These are phyloP conservation scores for Cryptoprocta ferox DNA, from an alignment of 2,797 vertebrate genomes.

Conservation along the genomic window DNA sequence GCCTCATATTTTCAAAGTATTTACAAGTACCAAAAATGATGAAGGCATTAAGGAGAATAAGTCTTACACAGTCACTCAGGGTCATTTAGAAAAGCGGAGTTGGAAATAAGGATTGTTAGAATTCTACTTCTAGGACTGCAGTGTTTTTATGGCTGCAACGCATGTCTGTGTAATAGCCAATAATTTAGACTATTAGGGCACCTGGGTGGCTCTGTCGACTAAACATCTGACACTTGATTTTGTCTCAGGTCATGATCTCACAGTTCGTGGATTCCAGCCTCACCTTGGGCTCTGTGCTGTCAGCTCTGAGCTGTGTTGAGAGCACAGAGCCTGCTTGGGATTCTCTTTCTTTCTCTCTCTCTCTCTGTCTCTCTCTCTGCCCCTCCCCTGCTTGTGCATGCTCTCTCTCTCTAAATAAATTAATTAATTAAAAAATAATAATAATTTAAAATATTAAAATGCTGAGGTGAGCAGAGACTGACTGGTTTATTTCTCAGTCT, in stretches of 20 bases:
- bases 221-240: no score
- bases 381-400: no score
- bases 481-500: neutral
- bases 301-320: no score
- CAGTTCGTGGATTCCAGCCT: no score
- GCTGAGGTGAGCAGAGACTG: neutral
- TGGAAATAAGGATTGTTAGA: conserved; percentile 7
- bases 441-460: neutral
- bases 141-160: neutral
- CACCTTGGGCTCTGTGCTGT: no score
- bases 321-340: no score
- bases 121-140: neutral
- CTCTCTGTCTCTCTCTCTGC: no score
- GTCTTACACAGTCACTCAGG: neutral
- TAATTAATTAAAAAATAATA: no score
- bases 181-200: neutral
- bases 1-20: neutral
- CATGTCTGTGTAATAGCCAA: neutral
- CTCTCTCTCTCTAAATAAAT: no score
- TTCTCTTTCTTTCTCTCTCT: no score
- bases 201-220: no score
- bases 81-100: conserved; percentile 2
- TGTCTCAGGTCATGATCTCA: no score
- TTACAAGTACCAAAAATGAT: neutral
- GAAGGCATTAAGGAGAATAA: neutral